Base-by-base conservation (phyloP, 2,113 vertebrate genomes). In the Ictalurus furcatus region DNA sequence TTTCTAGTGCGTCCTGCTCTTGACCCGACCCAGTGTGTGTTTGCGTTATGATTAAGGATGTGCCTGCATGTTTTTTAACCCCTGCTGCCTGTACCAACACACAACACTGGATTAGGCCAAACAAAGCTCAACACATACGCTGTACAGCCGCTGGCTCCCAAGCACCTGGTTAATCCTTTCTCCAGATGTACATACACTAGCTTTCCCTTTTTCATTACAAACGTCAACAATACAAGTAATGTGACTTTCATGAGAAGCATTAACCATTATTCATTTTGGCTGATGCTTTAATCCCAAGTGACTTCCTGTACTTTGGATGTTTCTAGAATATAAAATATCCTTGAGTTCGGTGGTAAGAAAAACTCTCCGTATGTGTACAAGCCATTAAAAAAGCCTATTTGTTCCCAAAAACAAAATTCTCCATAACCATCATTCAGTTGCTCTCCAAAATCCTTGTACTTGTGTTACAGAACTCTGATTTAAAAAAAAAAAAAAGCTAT, bases 81-180 rank as follows among this genome's bases (percentile, higher is more conserved):
- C 37, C 73, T 87, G 73, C 37, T 87, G 71, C 85, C 37, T 61
- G 71, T 86, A 44, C 73, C 25, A 78, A 78, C 85, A 40, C 25
- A 30, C 8, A 78, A 78, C 56, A 73, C 56, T 17, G 58, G 84
- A 85, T 85, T 85, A 85, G 48, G 19, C 34, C 65, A 56, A 85
- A 73, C n/a, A 86, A 86, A 76, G 54, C 37, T 16, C 56, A 76
- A 78, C 30, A 86, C 71, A 58, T 54, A 23, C 67, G 48, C 37
- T n/a, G 71, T 44, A 40, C 71, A 28, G 56, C 34, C 85, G 48
- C 73, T 52, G 56, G 37, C 73, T 61, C 58, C 25, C 56, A 61
- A 78, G 58, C 73, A 78, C 73, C 58, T 63, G 85, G 71, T 37
- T 63, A 78, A 87, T 87, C 85, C 85, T 28, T 78, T 87, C 58